phyloP scores from a whole-genome alignment of 2,113 vertebrate species.

The Callipepla californica region DNA sequence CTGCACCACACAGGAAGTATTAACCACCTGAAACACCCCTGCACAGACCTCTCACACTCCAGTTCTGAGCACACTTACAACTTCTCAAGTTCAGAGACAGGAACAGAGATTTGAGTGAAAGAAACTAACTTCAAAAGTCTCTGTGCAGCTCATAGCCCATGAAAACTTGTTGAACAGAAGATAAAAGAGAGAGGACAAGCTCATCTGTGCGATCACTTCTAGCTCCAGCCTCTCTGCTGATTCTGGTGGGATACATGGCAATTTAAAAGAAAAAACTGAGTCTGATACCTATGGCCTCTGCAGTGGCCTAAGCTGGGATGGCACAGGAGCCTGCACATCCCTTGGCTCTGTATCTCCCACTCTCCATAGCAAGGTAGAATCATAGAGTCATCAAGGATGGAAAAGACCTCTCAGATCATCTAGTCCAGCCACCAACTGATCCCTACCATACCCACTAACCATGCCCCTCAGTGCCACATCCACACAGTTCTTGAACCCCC shows the following conservation, averaged over 20 bases:
- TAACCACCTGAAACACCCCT: neutral
- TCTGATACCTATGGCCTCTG: neutral
- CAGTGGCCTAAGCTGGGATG: neutral
- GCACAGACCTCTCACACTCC: neutral
- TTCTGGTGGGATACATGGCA: accelerated
- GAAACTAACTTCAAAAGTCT: neutral
- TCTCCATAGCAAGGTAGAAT: neutral
- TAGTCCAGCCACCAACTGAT: no score
- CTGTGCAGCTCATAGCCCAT: neutral
- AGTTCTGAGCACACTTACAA: neutral
- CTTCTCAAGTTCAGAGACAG: neutral
- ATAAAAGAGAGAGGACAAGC: neutral
- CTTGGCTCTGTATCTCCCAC: neutral
- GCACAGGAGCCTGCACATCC: neutral
- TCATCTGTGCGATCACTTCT: neutral
- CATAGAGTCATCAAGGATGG: no score
- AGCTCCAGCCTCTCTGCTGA: neutral
- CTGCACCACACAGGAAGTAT: neutral
- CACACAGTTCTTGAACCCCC: no score
- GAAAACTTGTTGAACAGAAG: neutral
- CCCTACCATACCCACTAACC: no score
- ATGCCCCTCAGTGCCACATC: no score
- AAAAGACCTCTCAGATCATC: no score
- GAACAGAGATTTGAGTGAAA: neutral
- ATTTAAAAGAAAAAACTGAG: neutral